Evolutionary conservation across 2,113 vertebrate genomes (phyloP), one percentile per base, ranked within the genome.

Genomic region (Trogon melanurus): DNA sequence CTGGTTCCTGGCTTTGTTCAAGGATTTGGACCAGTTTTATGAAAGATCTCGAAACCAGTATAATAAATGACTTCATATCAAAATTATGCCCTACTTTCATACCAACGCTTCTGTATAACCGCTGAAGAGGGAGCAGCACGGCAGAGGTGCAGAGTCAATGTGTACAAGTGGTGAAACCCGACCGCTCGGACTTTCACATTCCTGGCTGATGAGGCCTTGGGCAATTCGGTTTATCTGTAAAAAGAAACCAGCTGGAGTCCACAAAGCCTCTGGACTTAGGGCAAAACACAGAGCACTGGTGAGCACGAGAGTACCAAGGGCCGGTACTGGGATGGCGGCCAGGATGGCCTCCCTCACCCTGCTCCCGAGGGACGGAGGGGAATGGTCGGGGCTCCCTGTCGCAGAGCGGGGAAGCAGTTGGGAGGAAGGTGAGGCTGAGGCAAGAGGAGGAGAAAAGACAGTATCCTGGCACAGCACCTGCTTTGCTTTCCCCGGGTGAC

Each of bases 141-240:
- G 45, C 19, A 51, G 66, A 90, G 88, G 36, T 30, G 51, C 75
- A 54, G 30, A 73, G 83, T 41, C 44, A 6, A 57, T 7, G 11
- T 1, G 1, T 6, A 12, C 6, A 13, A 61, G 71, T 25, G 57
- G 23, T 64, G 79, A 95, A 90, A 95, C 61, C 48, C 13, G 44
- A 94, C 80, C 34, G 13, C 84, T 83, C 88, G 27, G 76, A 80
- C 75, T 95, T 62, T 90, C 82, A 83, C 78, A 58, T 91, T 93
- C 75, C 74, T 91, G 45, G 29, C 66, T 47, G 73, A 51, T 89
- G 65, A 93, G 50, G 45, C 53, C 79, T 54, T n/a, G 50, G 20
- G 53, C 65, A 69, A 60, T 48, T 62, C 8, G 5, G 22, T 75
- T 72, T 79, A 85, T 80, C 75, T 76, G 67, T 29, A 38, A 75